Evolutionary conservation across 2,113 vertebrate genomes (phyloP), one percentile per base, ranked within the genome.

Genomic region (Anhinga anhinga): DNA sequence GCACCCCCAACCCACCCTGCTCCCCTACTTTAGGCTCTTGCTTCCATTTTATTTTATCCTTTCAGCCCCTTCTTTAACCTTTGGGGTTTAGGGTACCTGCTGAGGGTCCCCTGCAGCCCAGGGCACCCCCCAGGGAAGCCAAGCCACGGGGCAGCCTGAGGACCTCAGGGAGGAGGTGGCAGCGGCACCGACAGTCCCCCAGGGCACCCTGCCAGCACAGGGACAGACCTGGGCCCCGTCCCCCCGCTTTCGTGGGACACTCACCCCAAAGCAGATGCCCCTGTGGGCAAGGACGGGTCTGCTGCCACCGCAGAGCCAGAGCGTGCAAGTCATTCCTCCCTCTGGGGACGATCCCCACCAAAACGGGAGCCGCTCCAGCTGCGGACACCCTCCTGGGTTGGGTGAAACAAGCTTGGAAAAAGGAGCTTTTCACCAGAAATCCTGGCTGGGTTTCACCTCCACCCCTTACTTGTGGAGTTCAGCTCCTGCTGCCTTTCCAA

Each of bases 321-420:
- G 26, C 7, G 0, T 3, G 2, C 1, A 4, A 14, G 22, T 30
- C 42, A 6, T 16, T 26, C 14, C 42, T 34, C n/a, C 6, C 53
- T 25, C 52, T 8, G 22, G 40, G 53, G 36, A 73, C 0, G 5
- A 18, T 10, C 2, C 11, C 62, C 49, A 50, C 9, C 16, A 17
- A 16, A 14, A 8, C 9, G 11, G 62, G 49, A 40, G 49, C 69
- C 1, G 4, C 66, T n/a, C 21, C 10, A 6, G 44, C 36, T 11
- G 10, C 4, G 0, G 32, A 27, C 49, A 26, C 22, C n/a, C 20
- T 55, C 34, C 69, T 0, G 0, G 50, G 26, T 42, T 23, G 13
- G 20, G 34, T 8, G 42, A 40, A 44, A 42, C 0, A 13, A 49
- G 16, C 8, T 25, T 6, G 7, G 40, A 7, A 34, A 78, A 55